These are phyloP conservation scores for Leptestheria dahalacensis DNA, from an alignment of 1,140 invertebrate genomes.

Conservation along the genomic window DNA sequence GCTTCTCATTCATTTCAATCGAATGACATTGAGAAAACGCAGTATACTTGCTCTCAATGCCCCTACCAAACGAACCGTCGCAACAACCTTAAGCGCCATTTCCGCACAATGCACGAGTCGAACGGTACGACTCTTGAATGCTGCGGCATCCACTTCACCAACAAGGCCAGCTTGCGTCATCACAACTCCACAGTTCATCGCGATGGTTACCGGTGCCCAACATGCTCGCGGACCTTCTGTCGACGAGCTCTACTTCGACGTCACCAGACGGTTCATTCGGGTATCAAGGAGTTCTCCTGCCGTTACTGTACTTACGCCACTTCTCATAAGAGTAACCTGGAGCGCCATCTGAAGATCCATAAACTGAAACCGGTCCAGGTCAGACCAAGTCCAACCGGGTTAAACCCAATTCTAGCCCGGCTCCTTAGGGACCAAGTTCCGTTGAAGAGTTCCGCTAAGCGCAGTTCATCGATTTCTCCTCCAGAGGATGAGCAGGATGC, in stretches of 20 bases:
- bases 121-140: conserved; percentile 30
- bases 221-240: conserved; percentile 31
- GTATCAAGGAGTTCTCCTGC: conserved; percentile 32
- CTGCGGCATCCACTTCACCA: conserved; percentile 29
- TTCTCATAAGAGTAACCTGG: conserved; percentile 35
- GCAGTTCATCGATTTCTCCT: background rate
- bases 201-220: conserved; percentile 27
- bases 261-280: conserved; percentile 31
- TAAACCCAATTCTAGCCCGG: conserved; percentile 2
- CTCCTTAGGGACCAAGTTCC: background rate
- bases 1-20: too few relatives aligned
- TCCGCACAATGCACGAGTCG: conserved; percentile 32
- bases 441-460: background rate
- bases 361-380: background rate
- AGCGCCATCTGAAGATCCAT: conserved; percentile 28
- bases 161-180: conserved; percentile 30
- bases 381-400: background rate
- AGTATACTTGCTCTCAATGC: conserved; percentile 24
- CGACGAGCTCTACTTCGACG: conserved; percentile 35
- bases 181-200: conserved; percentile 26
- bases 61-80: conserved; percentile 33
- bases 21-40: too few relatives aligned
- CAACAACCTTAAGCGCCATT: conserved; percentile 35
- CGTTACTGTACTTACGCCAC: conserved; percentile 33
- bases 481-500: background rate